Percentiles rank a stretch among this genome's conserved stretches.
Conservation (phyloP, 2,797 vertebrate species). For the Emys orbicularis region DNA sequence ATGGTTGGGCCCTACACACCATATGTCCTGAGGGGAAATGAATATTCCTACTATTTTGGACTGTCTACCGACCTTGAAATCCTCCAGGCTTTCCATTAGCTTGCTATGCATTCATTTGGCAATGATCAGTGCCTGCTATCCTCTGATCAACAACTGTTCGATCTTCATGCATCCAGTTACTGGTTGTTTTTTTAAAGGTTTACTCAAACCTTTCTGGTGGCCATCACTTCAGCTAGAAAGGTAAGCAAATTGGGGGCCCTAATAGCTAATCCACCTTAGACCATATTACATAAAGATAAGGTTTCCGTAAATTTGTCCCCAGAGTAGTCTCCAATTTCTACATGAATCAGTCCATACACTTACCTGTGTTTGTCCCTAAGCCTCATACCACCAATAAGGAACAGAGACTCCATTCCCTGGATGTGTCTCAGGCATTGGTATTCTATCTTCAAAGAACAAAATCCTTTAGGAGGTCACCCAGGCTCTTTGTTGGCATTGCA, state of each 20-base stretch:
- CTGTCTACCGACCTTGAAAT: no score
- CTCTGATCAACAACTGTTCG: neutral
- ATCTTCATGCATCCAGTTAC: neutral
- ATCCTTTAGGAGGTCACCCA: neutral
- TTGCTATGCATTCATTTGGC: no score
- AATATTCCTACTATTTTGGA: neutral
- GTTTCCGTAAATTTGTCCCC: neutral
- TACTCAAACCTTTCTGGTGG: neutral
- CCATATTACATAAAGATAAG: neutral
- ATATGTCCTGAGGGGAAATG: neutral
- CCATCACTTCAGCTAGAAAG: neutral
- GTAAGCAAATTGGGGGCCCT: neutral
- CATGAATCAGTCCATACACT: neutral
- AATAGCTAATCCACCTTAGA: neutral
- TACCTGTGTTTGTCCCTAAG: neutral
- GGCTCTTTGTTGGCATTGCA: neutral
- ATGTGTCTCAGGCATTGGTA: neutral
- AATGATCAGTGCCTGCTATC: neutral
- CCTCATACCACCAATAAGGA: neutral
- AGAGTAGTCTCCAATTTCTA: neutral
- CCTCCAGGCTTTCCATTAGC: neutral
- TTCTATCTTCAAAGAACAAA: neutral
- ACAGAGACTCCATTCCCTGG: neutral
- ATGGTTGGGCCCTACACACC: neutral
- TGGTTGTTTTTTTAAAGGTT: neutral